Evolutionary conservation across 2,888 invertebrate genomes (phyloP).

Genomic region (Lepidocyrtinus sp.): DNA sequence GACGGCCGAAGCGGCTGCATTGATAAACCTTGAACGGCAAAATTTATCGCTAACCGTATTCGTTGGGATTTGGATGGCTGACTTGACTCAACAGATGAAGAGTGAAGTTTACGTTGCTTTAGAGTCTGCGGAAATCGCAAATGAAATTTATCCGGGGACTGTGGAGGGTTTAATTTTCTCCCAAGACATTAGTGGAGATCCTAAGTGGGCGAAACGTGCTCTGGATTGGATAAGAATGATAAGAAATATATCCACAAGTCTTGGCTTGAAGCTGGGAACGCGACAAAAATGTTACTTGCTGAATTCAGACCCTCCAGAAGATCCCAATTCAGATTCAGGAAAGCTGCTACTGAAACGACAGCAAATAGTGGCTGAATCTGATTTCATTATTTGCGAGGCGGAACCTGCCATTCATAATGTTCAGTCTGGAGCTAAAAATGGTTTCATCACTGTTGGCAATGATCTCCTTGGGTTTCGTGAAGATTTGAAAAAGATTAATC

Average conservation of each 20-base stretch:
- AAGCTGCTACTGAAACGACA: not conserved
- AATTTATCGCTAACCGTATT: not conserved
- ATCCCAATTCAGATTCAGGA: not conserved
- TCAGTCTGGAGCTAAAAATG: not conserved
- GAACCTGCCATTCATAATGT: not conserved
- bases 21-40: not conserved
- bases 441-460: constrained; percentile 20
- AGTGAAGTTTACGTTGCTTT: not conserved
- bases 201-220: not conserved
- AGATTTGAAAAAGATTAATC: constrained; percentile 30
- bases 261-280: not conserved
- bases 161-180: not conserved
- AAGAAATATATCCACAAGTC: too few species aligned
- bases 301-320: too few species aligned
- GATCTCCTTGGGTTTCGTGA: constrained; percentile 12
- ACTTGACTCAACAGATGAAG: not conserved
- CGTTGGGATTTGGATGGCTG: not conserved
- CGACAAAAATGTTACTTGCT: not conserved
- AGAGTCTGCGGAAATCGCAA: not conserved
- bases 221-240: not conserved
- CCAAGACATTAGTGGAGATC: not conserved
- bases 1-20: not conserved
- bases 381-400: constrained; percentile 41
- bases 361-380: not conserved
- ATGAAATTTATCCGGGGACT: not conserved